Evolutionary conservation across 1,140 invertebrate species (phyloP).

Genomic region (Leptoteleia sp.): DNA sequence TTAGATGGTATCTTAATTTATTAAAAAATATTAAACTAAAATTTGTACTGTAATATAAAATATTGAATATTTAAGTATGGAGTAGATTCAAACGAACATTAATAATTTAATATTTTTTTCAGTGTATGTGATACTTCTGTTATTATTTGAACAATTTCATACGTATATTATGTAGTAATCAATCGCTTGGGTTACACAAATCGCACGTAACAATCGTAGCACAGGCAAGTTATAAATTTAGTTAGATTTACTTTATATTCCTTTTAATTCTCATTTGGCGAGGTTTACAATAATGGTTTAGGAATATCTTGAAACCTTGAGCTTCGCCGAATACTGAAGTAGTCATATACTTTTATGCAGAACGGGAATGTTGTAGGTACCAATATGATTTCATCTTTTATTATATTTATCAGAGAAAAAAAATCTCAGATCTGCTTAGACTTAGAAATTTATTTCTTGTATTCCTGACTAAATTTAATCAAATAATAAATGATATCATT

Average conservation of each 20-base stretch:
- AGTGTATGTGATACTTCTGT: constrained; percentile 3
- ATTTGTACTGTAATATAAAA: too few species aligned
- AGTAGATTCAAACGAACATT: too few species aligned
- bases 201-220: constrained; percentile 33
- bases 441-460: too few species aligned
- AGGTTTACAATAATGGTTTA: constrained; percentile 41
- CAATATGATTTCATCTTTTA: constrained; percentile 1
- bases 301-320: constrained; percentile 45
- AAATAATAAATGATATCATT: too few species aligned
- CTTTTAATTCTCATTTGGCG: constrained; percentile 21
- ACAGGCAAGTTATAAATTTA: constrained; percentile 40
- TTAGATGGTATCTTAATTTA: too few species aligned
- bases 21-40: too few species aligned
- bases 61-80: too few species aligned
- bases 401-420: constrained; percentile 2
- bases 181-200: constrained; percentile 34
- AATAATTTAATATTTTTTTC: too few species aligned
- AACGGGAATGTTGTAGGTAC: constrained; percentile 10
- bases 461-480: too few species aligned
- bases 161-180: constrained; percentile 18
- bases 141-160: constrained; percentile 27
- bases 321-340: constrained; percentile 57
- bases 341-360: constrained; percentile 31
- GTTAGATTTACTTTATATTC: constrained; percentile 16
- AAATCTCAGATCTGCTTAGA: too few species aligned